Percentiles rank a stretch among this genome's conserved stretches.
Evolutionary conservation across 2,797 vertebrate species (phyloP).

Genomic region (Bovichtus variegatus): DNA sequence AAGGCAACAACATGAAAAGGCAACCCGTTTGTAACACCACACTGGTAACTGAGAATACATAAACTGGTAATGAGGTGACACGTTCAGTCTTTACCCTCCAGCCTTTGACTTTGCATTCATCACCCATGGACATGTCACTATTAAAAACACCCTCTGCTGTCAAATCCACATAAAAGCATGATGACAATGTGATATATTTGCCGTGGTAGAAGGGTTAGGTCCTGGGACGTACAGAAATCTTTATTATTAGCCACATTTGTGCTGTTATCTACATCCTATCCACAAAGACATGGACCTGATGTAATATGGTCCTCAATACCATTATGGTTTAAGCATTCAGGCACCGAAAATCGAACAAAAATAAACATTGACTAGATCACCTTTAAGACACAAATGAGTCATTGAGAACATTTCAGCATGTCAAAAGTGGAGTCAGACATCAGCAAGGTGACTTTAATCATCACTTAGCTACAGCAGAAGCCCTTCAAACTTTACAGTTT

Average conservation of each 20-base stretch:
- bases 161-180: background rate
- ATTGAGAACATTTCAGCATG: constrained; percentile 9
- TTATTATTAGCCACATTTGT: constrained; percentile 8
- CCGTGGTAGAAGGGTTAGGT: constrained; percentile 5
- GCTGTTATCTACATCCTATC: constrained; percentile 20
- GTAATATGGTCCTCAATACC: background rate
- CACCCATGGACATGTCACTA: background rate
- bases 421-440: constrained; percentile 26
- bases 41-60: constrained; percentile 63
- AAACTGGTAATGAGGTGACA: constrained; percentile 37
- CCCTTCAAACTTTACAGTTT: constrained; percentile 10
- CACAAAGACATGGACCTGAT: constrained; percentile 8
- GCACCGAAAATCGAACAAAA: constrained; percentile 16
- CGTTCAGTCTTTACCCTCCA: constrained; percentile 9
- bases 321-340: constrained; percentile 29
- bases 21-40: constrained; percentile 60
- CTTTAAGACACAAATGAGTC: constrained; percentile 16
- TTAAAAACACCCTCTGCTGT: constrained; percentile 22
- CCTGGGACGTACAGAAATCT: constrained; percentile 7
- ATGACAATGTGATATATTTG: constrained; percentile 7
- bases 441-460: background rate
- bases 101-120: constrained; percentile 19
- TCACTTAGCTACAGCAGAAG: constrained; percentile 32
- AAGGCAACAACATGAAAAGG: constrained; percentile 57
- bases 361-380: constrained; percentile 28